phyloP scores from a whole-genome alignment of 2,797 vertebrate species.

The Ciconia nigra region DNA sequence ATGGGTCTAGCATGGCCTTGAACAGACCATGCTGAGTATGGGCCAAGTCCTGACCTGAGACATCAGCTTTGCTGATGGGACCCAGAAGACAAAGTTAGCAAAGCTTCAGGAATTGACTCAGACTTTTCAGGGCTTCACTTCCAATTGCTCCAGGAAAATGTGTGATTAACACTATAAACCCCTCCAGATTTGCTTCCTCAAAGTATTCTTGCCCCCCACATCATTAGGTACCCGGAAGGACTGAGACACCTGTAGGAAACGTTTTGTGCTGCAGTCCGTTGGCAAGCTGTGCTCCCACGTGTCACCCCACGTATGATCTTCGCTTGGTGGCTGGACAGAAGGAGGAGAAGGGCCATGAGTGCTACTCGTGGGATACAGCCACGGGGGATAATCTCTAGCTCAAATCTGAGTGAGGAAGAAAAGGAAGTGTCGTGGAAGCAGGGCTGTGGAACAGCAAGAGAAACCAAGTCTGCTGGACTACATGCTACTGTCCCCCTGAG shows the following conservation, averaged over 20 bases:
- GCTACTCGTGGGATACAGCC: not conserved
- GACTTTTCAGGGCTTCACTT: not conserved
- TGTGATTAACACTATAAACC: not conserved
- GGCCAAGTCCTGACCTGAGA: not conserved
- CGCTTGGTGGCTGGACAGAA: not conserved
- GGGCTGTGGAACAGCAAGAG: not conserved
- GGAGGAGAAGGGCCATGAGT: not conserved
- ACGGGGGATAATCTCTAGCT: not conserved
- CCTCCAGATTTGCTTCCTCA: not conserved
- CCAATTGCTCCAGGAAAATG: not conserved
- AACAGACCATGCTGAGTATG: not conserved
- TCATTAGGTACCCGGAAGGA: not conserved
- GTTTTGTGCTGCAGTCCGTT: not conserved
- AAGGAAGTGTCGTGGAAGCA: not conserved
- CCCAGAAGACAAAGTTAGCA: not conserved
- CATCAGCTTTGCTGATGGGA: not conserved
- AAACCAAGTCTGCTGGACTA: not conserved
- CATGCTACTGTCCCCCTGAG: not conserved
- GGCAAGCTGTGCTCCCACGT: not conserved
- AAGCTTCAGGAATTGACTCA: not conserved
- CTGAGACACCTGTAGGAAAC: not conserved
- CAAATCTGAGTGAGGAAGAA: not conserved
- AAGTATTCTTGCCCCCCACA: not conserved
- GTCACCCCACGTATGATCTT: rapidly evolving
- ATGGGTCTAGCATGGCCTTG: not conserved